Evolutionary conservation across 2,113 vertebrate genomes (phyloP).

Genomic region (Alectura lathami): DNA sequence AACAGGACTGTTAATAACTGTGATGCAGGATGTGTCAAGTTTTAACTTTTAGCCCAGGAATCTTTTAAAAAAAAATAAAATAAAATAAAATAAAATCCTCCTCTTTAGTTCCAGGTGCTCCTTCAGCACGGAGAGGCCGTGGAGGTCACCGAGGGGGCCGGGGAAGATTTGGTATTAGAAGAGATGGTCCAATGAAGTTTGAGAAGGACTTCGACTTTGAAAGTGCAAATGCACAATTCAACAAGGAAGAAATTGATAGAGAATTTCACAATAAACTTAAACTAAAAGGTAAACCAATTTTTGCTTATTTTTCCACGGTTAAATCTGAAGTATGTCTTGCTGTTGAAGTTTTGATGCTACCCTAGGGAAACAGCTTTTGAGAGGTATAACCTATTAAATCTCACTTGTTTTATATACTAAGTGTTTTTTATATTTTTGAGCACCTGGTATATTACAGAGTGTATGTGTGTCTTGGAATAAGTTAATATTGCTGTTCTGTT

Average conservation of each 20-base stretch:
- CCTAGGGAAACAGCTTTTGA: not conserved
- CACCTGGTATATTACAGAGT: no score
- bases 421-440: no score
- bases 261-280: slow-evolving; percentile 98
- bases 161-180: slow-evolving; percentile 86
- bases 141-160: slow-evolving; percentile 91
- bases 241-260: slow-evolving; percentile 97
- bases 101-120: slow-evolving; percentile 72
- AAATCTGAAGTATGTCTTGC: not conserved
- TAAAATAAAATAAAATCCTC: not conserved
- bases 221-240: slow-evolving; percentile 97
- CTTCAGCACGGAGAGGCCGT: slow-evolving; percentile 81
- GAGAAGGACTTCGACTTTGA: slow-evolving; percentile 99
- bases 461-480: not conserved
- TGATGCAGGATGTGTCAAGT: not conserved
- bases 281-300: slow-evolving; percentile 86
- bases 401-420: no score
- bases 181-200: slow-evolving; percentile 96
- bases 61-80: not conserved
- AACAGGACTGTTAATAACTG: not conserved
- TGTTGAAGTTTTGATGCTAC: not conserved
- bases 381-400: not conserved
- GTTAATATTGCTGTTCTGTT: not conserved
- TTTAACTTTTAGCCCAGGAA: not conserved
- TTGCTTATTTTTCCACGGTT: no score